phyloP scores from a whole-genome alignment of 2,113 vertebrate species.

The Ardeotis arabs region DNA sequence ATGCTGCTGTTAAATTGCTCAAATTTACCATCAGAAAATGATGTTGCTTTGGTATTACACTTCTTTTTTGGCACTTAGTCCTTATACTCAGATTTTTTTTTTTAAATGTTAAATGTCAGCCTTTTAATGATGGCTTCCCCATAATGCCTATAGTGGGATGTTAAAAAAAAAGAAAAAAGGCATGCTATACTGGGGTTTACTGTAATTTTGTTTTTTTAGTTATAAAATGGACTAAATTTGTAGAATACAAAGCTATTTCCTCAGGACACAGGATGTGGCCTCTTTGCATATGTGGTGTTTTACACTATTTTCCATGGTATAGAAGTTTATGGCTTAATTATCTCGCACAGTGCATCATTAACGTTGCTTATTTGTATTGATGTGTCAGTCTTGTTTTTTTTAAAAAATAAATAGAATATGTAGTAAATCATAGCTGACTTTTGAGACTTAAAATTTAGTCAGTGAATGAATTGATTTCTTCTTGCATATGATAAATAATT shows the following conservation, averaged over 20 bases:
- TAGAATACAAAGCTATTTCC: not conserved
- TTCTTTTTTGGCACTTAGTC: not conserved
- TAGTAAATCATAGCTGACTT: not conserved
- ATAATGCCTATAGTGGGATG: not conserved
- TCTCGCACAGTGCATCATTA: not conserved
- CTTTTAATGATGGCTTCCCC: not conserved
- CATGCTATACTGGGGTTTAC: not conserved
- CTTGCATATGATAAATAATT: not conserved
- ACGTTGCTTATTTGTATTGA: not conserved
- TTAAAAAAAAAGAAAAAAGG: not conserved
- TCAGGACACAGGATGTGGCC: not conserved
- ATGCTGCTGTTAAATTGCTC: not conserved
- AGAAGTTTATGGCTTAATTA: slow-evolving; percentile 9
- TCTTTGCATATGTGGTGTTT: not conserved
- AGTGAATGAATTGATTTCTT: not conserved
- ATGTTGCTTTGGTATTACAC: not conserved
- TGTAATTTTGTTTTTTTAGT: not conserved
- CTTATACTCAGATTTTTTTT: not conserved
- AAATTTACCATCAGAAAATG: not conserved
- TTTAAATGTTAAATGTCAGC: not conserved
- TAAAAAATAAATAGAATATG: not conserved
- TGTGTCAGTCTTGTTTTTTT: not conserved
- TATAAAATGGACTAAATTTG: not conserved
- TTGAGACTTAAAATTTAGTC: not conserved
- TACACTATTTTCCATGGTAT: not conserved